phyloP scores from a whole-genome alignment of 2,113 vertebrate genomes.

The Cromileptes altivelis region DNA sequence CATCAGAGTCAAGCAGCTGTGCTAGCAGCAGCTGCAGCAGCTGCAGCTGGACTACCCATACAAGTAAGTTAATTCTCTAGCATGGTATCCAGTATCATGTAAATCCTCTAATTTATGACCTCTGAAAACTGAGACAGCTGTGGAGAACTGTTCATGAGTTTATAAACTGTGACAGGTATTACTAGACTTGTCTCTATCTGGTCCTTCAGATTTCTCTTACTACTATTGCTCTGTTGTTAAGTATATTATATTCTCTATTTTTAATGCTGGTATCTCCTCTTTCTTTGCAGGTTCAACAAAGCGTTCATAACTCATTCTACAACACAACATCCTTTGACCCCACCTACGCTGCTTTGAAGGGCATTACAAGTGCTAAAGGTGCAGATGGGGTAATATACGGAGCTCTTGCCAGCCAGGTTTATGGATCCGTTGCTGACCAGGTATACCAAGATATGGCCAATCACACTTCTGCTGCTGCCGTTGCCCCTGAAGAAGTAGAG shows the following conservation, averaged over 20 bases:
- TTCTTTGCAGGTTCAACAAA: conserved; percentile 83
- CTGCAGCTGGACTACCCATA: conserved; percentile 84
- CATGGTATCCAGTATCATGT: neutral
- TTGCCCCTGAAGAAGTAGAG: conserved; percentile 59
- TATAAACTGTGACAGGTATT: neutral
- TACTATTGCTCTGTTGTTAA: neutral
- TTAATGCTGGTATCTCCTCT: neutral
- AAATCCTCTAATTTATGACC: neutral
- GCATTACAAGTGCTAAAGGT: conserved; percentile 81
- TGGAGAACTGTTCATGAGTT: neutral
- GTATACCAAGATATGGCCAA: conserved; percentile 79
- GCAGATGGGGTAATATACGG: conserved; percentile 87
- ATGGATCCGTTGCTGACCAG: conserved; percentile 87
- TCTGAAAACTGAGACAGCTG: neutral
- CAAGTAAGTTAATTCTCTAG: conserved; percentile 54
- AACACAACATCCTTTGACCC: conserved; percentile 88
- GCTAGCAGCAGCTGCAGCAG: conserved; percentile 84
- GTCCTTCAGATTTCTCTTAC: neutral
- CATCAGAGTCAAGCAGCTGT: conserved; percentile 88
- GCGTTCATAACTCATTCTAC: conserved; percentile 87
- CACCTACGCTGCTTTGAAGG: conserved; percentile 87
- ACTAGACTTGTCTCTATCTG: neutral
- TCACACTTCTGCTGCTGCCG: conserved; percentile 28
- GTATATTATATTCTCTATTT: neutral
- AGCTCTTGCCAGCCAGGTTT: conserved; percentile 88